Evolutionary conservation across 2,888 invertebrate genomes (phyloP), one percentile per base, ranked within the genome.

Genomic region (Epirrita christyi): DNA sequence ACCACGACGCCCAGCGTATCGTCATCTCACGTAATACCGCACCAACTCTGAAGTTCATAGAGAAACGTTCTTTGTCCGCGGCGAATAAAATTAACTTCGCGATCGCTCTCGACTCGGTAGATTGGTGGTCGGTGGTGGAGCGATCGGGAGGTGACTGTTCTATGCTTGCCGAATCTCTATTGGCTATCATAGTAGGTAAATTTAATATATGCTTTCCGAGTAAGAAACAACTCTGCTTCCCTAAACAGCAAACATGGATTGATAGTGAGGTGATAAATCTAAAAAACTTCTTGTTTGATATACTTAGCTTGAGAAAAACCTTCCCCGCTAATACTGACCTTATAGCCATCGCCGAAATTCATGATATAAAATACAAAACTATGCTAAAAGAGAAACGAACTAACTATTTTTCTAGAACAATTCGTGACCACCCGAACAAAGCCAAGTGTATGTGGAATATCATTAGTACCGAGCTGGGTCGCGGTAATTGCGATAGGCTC

Each of bases 381-480:
- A n/a, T 45, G n/a, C 9, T 45, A 6, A 45, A 45, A 34, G 15
- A 13, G 6, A 45, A 45, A 45, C 45, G 34, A 1, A 34, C 15
- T 10, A 15, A 34, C 15, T 34, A 10, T 11, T 34, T 34, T 14
- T 34, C 15, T 14, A 34, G 34, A 14, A 34, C 14, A 10, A 45
- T 45, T 8, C 21, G 36, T 27, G 13, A 51, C 11, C 34, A 51
- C 27, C 50, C 50, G 14, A 51, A 51, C 11, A 51, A 51, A 8
- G 34, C 42, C 0, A 51, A 51, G 43, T 51, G 50, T 13, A 51
- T 51, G 50, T 43, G 50, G 50, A 34, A 36, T 11, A 11, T 43
- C 10, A 43, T 51, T 5, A 43, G 13, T 21, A 51, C 50, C 2
- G 50, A 51, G 11, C 42, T 51, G 9, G 50, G 50, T 9, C 32